phyloP scores from a whole-genome alignment of 2,113 vertebrate genomes.

The Rhinopomastus cyanomelas region DNA sequence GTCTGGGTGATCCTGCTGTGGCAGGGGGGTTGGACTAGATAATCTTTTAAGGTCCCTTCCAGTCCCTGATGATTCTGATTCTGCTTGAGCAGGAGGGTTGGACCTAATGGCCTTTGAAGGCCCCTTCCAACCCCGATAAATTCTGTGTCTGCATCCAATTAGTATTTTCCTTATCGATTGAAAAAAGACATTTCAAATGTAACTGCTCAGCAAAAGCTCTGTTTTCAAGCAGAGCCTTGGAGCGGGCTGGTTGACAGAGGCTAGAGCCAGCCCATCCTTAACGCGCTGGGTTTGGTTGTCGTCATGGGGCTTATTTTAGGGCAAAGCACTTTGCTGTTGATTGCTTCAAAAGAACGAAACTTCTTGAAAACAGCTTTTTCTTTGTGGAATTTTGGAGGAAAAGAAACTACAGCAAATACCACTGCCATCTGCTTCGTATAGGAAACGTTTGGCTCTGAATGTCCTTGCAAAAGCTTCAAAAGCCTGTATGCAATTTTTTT shows the following conservation, averaged over 20 bases:
- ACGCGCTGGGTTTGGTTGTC: neutral
- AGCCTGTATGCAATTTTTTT: slow-evolving; percentile 24
- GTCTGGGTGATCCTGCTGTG: no score
- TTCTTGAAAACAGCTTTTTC: slow-evolving; percentile 48
- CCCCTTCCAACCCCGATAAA: no score
- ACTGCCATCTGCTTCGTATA: slow-evolving; percentile 64
- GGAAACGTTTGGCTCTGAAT: slow-evolving; percentile 36
- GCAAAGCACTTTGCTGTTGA: neutral
- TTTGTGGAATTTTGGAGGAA: slow-evolving; percentile 8
- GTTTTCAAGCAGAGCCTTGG: neutral
- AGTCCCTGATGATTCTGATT: no score
- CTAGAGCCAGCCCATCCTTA: slow-evolving; percentile 5
- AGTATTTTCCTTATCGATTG: neutral
- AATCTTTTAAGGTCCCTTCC: no score
- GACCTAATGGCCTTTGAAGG: no score
- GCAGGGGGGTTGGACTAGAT: no score
- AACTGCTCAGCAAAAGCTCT: neutral
- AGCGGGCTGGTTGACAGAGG: neutral
- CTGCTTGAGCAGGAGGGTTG: no score
- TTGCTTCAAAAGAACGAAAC: slow-evolving; percentile 2
- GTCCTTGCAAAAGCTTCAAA: slow-evolving; percentile 36
- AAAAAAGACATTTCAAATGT: neutral
- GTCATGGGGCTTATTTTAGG: slow-evolving; percentile 19
- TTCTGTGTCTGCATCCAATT: neutral
- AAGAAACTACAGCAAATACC: slow-evolving; percentile 26